Conservation (phyloP, 2,113 vertebrate genomes). For the Clarias gariepinus region DNA sequence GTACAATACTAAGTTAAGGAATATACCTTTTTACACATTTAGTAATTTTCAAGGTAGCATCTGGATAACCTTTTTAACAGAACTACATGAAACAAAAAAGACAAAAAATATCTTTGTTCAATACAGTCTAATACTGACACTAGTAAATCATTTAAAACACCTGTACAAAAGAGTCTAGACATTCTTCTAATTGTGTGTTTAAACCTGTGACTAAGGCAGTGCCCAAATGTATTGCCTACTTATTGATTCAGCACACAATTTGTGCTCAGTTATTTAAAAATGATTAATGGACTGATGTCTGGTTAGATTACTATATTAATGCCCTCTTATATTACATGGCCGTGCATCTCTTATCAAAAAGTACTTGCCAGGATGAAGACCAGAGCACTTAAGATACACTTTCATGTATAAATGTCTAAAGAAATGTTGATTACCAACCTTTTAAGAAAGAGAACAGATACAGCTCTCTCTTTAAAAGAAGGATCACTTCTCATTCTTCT, state of each 20-base stretch:
- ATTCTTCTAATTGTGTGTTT: not conserved
- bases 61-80: not conserved
- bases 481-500: no score
- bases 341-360: not conserved
- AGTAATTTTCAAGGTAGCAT: not conserved
- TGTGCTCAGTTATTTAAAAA: not conserved
- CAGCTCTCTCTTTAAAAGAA: no score
- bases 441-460: no score
- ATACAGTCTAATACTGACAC: not conserved
- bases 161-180: conserved; percentile 20
- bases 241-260: no score
- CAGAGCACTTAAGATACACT: not conserved
- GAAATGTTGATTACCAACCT: not conserved
- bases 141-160: not conserved
- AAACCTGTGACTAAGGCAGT: not conserved
- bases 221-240: not conserved
- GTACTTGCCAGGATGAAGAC: not conserved
- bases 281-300: not conserved
- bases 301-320: not conserved
- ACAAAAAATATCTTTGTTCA: not conserved
- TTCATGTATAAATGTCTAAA: not conserved
- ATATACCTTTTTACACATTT: not conserved
- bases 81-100: not conserved
- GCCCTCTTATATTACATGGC: not conserved
- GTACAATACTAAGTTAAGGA: not conserved